Conservation (phyloP, 2,888 invertebrate genomes). For the Drosophila subquinaria region DNA sequence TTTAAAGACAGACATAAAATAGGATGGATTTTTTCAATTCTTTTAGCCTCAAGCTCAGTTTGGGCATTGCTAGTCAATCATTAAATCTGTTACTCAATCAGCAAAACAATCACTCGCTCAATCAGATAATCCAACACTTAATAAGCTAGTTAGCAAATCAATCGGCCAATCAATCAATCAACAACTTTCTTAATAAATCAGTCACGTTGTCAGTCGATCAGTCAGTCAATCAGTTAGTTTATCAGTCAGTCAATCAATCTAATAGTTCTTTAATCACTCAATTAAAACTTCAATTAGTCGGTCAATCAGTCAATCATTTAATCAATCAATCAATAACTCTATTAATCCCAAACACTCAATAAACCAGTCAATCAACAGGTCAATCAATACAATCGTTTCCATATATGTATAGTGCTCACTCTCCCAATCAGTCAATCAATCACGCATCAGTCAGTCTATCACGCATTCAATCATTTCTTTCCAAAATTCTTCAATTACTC, state of each 20-base stretch:
- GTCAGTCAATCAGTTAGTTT: not conserved
- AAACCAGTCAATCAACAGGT: not conserved
- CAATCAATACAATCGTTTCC: too few relatives aligned
- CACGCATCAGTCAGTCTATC: not conserved
- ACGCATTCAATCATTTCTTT: not conserved
- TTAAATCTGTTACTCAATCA: not conserved
- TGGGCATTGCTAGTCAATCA: too few relatives aligned
- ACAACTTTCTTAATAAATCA: not conserved
- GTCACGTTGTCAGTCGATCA: not conserved
- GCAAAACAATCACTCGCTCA: not conserved
- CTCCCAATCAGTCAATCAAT: not conserved
- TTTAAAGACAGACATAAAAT: too few relatives aligned
- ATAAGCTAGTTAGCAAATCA: too few relatives aligned
- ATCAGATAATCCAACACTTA: not conserved
- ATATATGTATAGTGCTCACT: too few relatives aligned
- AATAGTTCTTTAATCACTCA: not conserved
- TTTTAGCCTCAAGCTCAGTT: not conserved
- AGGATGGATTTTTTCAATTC: too few relatives aligned
- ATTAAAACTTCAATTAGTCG: not conserved
- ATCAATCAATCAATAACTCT: not conserved
- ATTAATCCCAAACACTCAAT: not conserved
- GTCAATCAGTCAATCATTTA: too few relatives aligned
- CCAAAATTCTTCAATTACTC: not conserved
- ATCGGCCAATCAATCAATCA: not conserved
- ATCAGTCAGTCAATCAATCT: not conserved